phyloP scores from a whole-genome alignment of 2,888 invertebrate genomes.

The Tromatobia lineatoria region DNA sequence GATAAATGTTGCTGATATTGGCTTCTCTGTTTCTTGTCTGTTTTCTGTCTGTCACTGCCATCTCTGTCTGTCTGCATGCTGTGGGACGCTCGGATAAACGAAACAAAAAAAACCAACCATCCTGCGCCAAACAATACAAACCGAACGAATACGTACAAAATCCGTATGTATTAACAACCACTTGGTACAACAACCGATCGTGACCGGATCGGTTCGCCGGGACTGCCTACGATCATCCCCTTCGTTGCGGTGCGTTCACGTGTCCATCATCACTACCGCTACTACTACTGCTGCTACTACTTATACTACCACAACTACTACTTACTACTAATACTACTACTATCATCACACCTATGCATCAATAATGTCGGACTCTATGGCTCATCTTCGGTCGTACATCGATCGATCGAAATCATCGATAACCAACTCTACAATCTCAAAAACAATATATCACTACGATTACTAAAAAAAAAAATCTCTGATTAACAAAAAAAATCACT shows the following conservation, averaged over 20 bases:
- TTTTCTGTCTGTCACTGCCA: conserved; percentile 87
- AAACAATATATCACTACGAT: too few relatives aligned
- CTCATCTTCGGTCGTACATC: background rate
- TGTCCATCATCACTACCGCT: conserved; percentile 22
- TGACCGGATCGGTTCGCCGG: conserved; percentile 4
- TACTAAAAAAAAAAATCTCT: too few relatives aligned
- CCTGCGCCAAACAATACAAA: conserved; percentile 65
- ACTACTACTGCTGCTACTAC: conserved; percentile 5
- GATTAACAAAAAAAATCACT: too few relatives aligned
- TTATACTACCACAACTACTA: background rate
- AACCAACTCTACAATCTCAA: too few relatives aligned
- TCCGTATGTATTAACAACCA: conserved; percentile 38
- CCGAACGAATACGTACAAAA: conserved; percentile 25
- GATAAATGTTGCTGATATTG: conserved; percentile 84
- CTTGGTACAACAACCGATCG: conserved; percentile 17
- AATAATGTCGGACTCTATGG: background rate
- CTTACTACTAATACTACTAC: conserved; percentile 4
- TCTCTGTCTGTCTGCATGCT: conserved; percentile 88
- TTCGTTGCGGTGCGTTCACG: conserved; percentile 9
- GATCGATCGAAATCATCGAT: background rate
- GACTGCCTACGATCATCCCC: background rate
- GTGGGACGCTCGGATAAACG: conserved; percentile 85
- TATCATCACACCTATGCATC: background rate
- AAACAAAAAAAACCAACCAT: conserved; percentile 68
- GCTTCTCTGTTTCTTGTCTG: conserved; percentile 87